These are phyloP conservation scores for Metacarcinus magister DNA, from an alignment of 2,888 invertebrate species.

Conservation along the genomic window DNA sequence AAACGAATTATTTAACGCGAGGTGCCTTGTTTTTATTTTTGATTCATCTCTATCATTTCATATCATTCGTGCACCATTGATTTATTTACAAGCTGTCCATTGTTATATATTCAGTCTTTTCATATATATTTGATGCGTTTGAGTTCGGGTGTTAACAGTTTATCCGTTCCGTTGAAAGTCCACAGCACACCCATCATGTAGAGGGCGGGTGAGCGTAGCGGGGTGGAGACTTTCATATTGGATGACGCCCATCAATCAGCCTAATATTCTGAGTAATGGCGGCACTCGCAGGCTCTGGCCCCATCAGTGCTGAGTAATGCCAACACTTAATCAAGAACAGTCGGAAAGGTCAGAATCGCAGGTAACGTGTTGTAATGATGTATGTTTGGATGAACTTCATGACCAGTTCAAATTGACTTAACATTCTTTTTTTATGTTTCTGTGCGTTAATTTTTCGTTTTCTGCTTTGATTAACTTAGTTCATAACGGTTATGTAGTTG, in stretches of 20 bases:
- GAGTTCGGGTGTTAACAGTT: background rate
- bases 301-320: constrained; percentile 10
- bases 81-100: too few relatives aligned
- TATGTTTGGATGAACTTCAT: background rate
- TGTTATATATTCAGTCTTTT: too few relatives aligned
- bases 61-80: too few relatives aligned
- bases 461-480: background rate
- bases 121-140: background rate
- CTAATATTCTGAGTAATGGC: background rate
- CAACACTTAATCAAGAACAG: background rate
- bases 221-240: background rate
- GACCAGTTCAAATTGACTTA: background rate
- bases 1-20: too few relatives aligned
- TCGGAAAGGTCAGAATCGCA: background rate
- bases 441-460: background rate
- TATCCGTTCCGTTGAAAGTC: background rate
- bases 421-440: background rate
- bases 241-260: background rate
- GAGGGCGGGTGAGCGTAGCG: background rate
- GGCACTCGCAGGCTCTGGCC: background rate
- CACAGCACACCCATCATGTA: background rate
- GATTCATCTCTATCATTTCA: too few relatives aligned
- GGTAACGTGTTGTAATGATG: background rate
- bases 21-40: too few relatives aligned
- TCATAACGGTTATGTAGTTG: too few relatives aligned